phyloP scores from a whole-genome alignment of 2,113 vertebrate genomes.

The Riparia riparia region DNA sequence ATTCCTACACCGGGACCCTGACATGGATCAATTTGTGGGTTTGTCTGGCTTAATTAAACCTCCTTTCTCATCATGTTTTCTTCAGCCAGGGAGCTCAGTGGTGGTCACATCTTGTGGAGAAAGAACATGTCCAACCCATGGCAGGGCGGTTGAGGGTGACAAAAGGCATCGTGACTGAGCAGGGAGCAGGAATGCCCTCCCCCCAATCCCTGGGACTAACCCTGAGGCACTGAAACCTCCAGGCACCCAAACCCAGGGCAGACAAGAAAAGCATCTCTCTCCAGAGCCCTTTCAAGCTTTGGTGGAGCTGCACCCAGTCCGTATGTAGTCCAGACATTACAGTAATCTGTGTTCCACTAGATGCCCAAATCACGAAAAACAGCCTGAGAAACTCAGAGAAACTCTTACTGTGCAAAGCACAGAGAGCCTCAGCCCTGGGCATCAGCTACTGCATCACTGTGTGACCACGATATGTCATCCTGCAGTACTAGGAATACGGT shows the following conservation, averaged over 20 bases:
- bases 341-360: not conserved
- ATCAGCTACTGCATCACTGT: not conserved
- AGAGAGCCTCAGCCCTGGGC: not conserved
- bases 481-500: not conserved
- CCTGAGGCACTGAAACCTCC: not conserved
- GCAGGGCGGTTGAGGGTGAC: not conserved
- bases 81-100: not conserved
- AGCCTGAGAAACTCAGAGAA: not conserved
- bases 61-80: not conserved
- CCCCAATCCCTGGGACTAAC: not conserved
- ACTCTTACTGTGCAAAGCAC: not conserved
- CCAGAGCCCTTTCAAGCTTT: not conserved
- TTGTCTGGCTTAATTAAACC: not conserved
- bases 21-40: not conserved
- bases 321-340: not conserved
- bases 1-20: not conserved
- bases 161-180: rapidly evolving
- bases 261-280: not conserved
- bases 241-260: rapidly evolving
- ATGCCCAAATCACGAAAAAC: not conserved
- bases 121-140: not conserved
- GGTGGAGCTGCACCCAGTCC: not conserved
- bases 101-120: not conserved
- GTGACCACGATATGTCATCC: not conserved
- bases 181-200: not conserved